Percentiles rank a stretch among this genome's conserved stretches.
Conservation (phyloP, 1,140 invertebrate genomes). For the Papilio dardanus region DNA sequence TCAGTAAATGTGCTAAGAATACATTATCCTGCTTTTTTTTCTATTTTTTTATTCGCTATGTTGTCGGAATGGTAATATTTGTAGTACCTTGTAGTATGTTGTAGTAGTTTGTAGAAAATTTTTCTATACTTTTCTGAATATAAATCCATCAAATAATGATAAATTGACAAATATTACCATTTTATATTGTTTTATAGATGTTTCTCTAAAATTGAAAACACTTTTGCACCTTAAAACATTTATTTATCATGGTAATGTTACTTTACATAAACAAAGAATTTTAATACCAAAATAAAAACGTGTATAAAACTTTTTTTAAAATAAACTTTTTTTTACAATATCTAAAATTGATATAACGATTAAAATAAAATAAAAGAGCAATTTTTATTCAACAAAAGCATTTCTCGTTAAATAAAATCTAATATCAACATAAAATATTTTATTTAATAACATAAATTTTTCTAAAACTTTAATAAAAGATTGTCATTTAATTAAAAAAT, state of each 20-base stretch:
- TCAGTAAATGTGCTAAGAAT: conserved; percentile 20
- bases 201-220: background rate
- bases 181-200: background rate
- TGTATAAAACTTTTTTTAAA: background rate
- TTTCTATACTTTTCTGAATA: too few species aligned
- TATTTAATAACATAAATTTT: too few species aligned
- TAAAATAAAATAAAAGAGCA: background rate
- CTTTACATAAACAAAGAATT: background rate
- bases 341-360: background rate
- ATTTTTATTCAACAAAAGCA: background rate
- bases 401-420: background rate
- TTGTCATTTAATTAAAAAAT: too few species aligned
- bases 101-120: too few species aligned
- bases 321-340: background rate
- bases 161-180: too few species aligned
- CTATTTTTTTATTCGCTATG: too few species aligned
- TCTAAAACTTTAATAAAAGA: too few species aligned
- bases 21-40: background rate
- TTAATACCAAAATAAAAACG: background rate
- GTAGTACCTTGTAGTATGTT: too few species aligned
- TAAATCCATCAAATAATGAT: too few species aligned
- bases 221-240: background rate
- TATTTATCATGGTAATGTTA: background rate
- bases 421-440: too few species aligned
- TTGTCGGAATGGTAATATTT: too few species aligned